Evolutionary conservation across 2,113 vertebrate genomes (phyloP).

Genomic region (Psephotus haematonotus): DNA sequence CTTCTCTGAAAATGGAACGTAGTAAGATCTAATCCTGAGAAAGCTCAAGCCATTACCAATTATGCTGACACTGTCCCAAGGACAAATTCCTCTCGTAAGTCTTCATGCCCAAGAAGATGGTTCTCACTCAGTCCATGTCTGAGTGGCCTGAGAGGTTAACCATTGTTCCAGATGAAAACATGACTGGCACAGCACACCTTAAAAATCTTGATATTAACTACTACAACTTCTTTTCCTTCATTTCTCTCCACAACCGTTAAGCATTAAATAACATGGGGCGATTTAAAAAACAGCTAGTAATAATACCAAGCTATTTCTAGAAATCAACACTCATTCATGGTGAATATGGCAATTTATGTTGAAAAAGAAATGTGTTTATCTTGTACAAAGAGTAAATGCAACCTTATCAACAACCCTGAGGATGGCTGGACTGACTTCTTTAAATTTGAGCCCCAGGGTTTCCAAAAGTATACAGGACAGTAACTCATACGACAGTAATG

Average conservation of each 20-base stretch:
- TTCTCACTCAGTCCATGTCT: background rate
- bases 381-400: background rate
- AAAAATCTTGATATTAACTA: background rate
- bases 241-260: background rate
- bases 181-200: background rate
- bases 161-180: background rate
- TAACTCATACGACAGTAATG: background rate
- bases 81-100: background rate
- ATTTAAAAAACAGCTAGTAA: background rate
- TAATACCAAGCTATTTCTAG: background rate
- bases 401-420: background rate
- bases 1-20: background rate
- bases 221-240: background rate
- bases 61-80: background rate
- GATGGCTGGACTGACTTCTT: background rate
- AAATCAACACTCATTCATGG: background rate
- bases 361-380: background rate
- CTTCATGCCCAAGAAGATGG: background rate
- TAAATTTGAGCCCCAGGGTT: background rate
- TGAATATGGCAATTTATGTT: background rate
- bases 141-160: background rate
- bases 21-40: background rate
- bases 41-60: background rate
- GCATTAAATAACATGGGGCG: background rate
- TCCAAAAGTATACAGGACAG: background rate